A percentile compares a stretch with the other conserved stretches of the same genome.
Conservation (phyloP, 2,888 invertebrate genomes). For the Andrena praecox region DNA sequence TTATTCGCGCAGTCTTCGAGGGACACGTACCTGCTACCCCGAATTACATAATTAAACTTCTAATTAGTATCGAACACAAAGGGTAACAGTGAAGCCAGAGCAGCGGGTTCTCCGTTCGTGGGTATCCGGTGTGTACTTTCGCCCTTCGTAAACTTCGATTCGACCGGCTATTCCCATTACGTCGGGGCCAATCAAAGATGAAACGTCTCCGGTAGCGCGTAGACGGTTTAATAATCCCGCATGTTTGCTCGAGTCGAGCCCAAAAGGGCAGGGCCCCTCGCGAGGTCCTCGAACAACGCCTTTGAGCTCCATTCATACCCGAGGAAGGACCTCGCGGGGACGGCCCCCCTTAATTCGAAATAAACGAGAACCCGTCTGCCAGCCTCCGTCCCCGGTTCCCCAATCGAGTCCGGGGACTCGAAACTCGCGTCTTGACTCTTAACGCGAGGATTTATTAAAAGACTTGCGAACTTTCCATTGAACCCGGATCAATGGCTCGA, state of each 20-base stretch:
- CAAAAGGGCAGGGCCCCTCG: constrained; percentile 49
- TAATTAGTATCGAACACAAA: constrained; percentile 36
- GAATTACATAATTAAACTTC: constrained; percentile 48
- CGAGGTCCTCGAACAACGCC: constrained; percentile 72
- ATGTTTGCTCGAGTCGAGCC: constrained; percentile 76
- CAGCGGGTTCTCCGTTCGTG: constrained; percentile 7
- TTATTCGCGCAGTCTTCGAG: neutral
- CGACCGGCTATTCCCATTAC: constrained; percentile 76
- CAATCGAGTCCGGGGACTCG: neutral
- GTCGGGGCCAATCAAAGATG: constrained; percentile 79
- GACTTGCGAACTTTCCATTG: constrained; percentile 25
- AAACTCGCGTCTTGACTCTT: constrained; percentile 1
- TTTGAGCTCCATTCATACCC: constrained; percentile 76
- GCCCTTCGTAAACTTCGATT: constrained; percentile 59
- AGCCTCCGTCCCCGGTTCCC: neutral
- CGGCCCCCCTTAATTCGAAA: constrained; percentile 69
- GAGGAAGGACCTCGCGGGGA: constrained; percentile 66
- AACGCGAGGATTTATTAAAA: constrained; percentile 34
- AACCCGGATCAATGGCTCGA: constrained; percentile 4
- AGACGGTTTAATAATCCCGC: constrained; percentile 81
- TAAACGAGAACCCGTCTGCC: constrained; percentile 68
- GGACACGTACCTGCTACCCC: neutral
- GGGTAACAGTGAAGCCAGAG: constrained; percentile 17
- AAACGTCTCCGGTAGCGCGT: constrained; percentile 71
- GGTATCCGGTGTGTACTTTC: constrained; percentile 25